These are phyloP conservation scores for Scytalopus superciliaris DNA, from an alignment of 2,113 vertebrate species.

Conservation along the genomic window DNA sequence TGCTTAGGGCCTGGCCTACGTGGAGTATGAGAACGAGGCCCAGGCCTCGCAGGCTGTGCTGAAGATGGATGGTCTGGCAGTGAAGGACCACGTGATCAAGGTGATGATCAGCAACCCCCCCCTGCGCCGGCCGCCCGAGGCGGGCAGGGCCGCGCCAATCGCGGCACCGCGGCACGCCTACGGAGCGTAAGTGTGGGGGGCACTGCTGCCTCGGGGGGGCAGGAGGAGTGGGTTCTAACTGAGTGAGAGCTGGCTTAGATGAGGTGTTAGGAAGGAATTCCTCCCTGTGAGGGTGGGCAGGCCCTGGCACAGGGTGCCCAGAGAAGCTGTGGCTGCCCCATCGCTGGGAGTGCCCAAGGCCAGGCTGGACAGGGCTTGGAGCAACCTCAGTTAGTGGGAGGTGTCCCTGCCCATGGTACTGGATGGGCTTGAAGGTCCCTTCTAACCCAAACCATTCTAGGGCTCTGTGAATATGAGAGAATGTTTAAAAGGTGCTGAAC, in stretches of 20 bases:
- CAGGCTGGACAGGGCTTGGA: fast-evolving
- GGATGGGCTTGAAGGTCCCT: neutral
- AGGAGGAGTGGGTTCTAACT: neutral
- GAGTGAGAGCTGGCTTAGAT: neutral
- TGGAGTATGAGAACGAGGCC: conserved; percentile 88
- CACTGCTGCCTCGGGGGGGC: too few species aligned
- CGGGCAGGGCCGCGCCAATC: conserved; percentile 26
- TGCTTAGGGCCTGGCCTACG: conserved; percentile 92
- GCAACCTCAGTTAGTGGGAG: fast-evolving
- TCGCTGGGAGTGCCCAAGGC: neutral
- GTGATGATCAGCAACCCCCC: conserved; percentile 97
- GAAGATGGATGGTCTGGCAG: conserved; percentile 84
- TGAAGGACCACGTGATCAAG: conserved; percentile 84
- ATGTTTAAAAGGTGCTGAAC: neutral
- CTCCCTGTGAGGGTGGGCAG: neutral
- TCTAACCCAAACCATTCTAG: neutral
- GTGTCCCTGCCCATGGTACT: neutral
- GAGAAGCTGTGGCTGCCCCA: neutral
- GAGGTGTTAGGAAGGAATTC: neutral
- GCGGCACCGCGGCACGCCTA: conserved; percentile 74
- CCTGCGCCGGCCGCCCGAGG: conserved; percentile 72
- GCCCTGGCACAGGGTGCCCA: neutral
- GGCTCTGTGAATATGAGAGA: neutral
- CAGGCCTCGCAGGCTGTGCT: conserved; percentile 92
- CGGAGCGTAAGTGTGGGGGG: conserved; percentile 84